phyloP scores from a whole-genome alignment of 2,888 invertebrate species.

The Tuberolachnus salignus region DNA sequence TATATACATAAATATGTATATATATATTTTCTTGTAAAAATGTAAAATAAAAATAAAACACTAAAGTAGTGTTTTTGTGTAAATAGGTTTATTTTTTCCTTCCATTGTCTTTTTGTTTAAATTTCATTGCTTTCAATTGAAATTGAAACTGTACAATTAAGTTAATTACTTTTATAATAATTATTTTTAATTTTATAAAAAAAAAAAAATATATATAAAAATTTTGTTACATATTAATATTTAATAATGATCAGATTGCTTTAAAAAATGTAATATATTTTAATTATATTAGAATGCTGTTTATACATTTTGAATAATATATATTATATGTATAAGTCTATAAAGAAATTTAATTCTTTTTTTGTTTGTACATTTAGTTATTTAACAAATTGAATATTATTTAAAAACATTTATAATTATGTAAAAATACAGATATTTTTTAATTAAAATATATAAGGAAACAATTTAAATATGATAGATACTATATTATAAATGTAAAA shows the following conservation, averaged over 20 bases:
- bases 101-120: constrained; percentile 55
- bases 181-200: constrained; percentile 57
- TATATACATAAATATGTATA: not conserved
- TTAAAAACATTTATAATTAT: constrained; percentile 46
- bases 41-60: constrained; percentile 27
- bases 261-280: constrained; percentile 56
- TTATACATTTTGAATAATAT: constrained; percentile 51
- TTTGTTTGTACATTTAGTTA: constrained; percentile 55
- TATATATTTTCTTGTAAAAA: constrained; percentile 4
- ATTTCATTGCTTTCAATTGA: constrained; percentile 48
- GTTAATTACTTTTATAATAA: constrained; percentile 54
- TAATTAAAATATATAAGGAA: constrained; percentile 29
- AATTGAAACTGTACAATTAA: constrained; percentile 48
- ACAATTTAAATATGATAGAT: constrained; percentile 47
- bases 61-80: constrained; percentile 47
- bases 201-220: constrained; percentile 57
- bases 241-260: constrained; percentile 57
- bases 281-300: constrained; percentile 49
- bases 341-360: constrained; percentile 49
- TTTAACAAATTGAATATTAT: constrained; percentile 36
- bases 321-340: constrained; percentile 42
- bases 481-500: constrained; percentile 53
- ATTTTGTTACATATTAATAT: constrained; percentile 57
- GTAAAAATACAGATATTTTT: constrained; percentile 51
- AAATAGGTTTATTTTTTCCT: constrained; percentile 55